phyloP scores from a whole-genome alignment of 2,797 vertebrate genomes.

The Ctenopoma kingsleyae region DNA sequence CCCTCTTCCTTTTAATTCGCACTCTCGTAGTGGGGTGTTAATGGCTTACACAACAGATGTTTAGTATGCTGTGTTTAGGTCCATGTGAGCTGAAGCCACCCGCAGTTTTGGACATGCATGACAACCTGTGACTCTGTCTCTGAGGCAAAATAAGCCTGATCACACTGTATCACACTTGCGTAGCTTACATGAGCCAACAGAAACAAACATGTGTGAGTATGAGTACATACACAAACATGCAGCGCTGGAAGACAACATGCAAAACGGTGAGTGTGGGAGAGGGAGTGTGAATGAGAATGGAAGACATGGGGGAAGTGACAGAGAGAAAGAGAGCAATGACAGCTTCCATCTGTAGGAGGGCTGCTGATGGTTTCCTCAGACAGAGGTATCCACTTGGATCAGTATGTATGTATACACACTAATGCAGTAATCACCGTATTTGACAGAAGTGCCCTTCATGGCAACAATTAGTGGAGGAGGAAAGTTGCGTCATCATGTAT shows the following conservation, averaged over 20 bases:
- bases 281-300: slow-evolving; percentile 39
- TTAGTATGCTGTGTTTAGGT: slow-evolving; percentile 62
- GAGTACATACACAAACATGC: slow-evolving; percentile 31
- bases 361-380: slow-evolving; percentile 49
- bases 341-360: slow-evolving; percentile 72
- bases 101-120: slow-evolving; percentile 63
- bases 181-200: slow-evolving; percentile 13
- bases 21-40: slow-evolving; percentile 70
- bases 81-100: slow-evolving; percentile 63
- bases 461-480: slow-evolving; percentile 63
- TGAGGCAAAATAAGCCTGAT: slow-evolving; percentile 43
- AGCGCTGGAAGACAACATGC: slow-evolving; percentile 34
- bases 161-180: slow-evolving; percentile 26
- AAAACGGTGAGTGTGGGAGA: slow-evolving; percentile 53
- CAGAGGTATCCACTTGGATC: slow-evolving; percentile 64
- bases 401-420: slow-evolving; percentile 50
- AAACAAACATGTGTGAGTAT: slow-evolving; percentile 5
- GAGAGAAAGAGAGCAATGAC: slow-evolving; percentile 51
- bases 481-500: slow-evolving; percentile 59
- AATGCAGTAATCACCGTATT: slow-evolving; percentile 73
- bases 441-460: slow-evolving; percentile 66
- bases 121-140: slow-evolving; percentile 66
- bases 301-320: slow-evolving; percentile 53
- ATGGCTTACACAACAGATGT: slow-evolving; percentile 80
- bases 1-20: slow-evolving; percentile 70